phyloP scores from a whole-genome alignment of 2,113 vertebrate genomes.

The Prietella phreatophila region DNA sequence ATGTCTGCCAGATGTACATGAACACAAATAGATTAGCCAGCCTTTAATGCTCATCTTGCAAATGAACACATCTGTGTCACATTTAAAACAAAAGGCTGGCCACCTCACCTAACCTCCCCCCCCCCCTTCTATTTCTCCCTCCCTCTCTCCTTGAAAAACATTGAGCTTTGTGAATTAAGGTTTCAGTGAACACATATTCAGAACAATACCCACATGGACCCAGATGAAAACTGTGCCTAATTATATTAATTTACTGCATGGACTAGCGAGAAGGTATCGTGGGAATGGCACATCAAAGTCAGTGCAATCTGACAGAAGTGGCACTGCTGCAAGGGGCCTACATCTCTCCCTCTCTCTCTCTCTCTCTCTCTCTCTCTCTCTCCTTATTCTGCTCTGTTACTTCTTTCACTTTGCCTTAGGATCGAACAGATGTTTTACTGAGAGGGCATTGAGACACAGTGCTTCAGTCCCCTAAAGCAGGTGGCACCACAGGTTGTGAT shows the following conservation, averaged over 20 bases:
- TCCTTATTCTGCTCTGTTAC: conserved; percentile 54
- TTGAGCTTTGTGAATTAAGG: conserved; percentile 47
- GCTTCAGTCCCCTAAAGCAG: conserved; percentile 48
- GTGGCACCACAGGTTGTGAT: conserved; percentile 49
- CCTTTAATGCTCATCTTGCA: conserved; percentile 56
- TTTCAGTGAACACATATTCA: conserved; percentile 49
- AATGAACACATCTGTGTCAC: conserved; percentile 58
- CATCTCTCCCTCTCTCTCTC: conserved; percentile 16
- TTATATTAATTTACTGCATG: conserved; percentile 58
- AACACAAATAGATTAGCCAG: conserved; percentile 52
- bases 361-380: conserved; percentile 46
- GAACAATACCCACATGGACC: conserved; percentile 53
- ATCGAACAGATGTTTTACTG: conserved; percentile 55
- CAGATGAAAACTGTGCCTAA: conserved; percentile 51
- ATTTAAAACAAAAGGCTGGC: conserved; percentile 55
- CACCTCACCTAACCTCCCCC: conserved; percentile 44
- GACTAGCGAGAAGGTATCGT: conserved; percentile 47
- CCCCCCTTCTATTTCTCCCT: background rate
- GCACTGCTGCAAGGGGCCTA: conserved; percentile 30
- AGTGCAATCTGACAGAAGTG: conserved; percentile 57
- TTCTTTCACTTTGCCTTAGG: conserved; percentile 47
- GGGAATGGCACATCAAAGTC: conserved; percentile 50
- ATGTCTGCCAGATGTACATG: conserved; percentile 54
- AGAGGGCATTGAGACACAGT: conserved; percentile 47
- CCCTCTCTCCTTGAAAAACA: conserved; percentile 46